Conservation (phyloP, 2,888 invertebrate genomes). For the Polyommatus iphigenia region DNA sequence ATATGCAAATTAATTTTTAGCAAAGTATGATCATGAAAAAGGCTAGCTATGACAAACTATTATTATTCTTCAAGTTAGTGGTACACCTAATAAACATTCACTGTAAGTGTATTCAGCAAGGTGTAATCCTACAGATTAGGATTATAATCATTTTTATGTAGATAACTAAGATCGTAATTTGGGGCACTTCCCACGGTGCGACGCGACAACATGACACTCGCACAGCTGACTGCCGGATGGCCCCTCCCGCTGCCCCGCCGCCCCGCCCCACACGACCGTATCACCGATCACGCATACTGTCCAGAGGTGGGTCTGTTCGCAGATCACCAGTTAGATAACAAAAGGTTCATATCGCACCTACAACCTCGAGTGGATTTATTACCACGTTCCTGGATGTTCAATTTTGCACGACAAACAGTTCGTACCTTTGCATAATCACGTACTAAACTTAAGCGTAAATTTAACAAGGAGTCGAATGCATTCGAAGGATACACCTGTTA, state of each 20-base stretch:
- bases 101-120: not conserved
- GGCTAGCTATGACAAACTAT: not conserved
- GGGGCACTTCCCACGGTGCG: constrained; percentile 71
- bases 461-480: constrained; percentile 7
- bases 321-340: constrained; percentile 56
- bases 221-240: constrained; percentile 76
- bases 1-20: not conserved
- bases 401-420: not conserved
- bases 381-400: not conserved
- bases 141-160: constrained; percentile 49
- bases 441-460: not conserved
- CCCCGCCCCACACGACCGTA: constrained; percentile 46
- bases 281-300: constrained; percentile 42
- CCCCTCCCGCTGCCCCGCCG: constrained; percentile 52
- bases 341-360: constrained; percentile 48
- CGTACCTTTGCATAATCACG: constrained; percentile 5
- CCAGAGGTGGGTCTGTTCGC: constrained; percentile 51
- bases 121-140: constrained; percentile 32
- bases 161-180: constrained; percentile 61
- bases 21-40: not conserved
- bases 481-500: not conserved
- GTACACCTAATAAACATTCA: not conserved
- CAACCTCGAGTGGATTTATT: constrained; percentile 45
- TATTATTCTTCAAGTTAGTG: not conserved
- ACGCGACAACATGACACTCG: constrained; percentile 66